Evolutionary conservation across 2,797 vertebrate genomes (phyloP).

Genomic region (Lates japonicus): DNA sequence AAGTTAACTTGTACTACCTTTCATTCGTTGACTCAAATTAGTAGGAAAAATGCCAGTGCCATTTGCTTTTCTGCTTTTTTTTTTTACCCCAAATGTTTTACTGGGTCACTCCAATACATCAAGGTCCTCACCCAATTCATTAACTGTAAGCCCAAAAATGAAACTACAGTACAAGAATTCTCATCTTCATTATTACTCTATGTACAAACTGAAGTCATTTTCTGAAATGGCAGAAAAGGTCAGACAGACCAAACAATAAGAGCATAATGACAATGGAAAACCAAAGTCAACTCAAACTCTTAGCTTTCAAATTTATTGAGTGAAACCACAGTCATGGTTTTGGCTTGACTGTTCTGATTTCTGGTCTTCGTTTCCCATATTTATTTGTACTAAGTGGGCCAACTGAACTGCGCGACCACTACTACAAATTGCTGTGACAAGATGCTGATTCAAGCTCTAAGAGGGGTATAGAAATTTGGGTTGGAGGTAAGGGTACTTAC

Average conservation of each 20-base stretch:
- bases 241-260: conserved; percentile 65
- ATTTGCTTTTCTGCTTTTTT: conserved; percentile 5
- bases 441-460: conserved; percentile 69
- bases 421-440: conserved; percentile 65
- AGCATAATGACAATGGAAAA: conserved; percentile 77
- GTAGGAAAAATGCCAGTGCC: background rate
- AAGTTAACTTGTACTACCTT: background rate
- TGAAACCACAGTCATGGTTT: conserved; percentile 74
- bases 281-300: conserved; percentile 65
- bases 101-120: conserved; percentile 5
- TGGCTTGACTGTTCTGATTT: conserved; percentile 61
- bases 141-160: conserved; percentile 34
- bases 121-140: conserved; percentile 25
- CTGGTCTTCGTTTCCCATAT: conserved; percentile 63
- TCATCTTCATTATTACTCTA: conserved; percentile 40
- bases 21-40: background rate
- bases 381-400: conserved; percentile 71
- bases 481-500: conserved; percentile 14
- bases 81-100: background rate
- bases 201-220: conserved; percentile 25
- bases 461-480: conserved; percentile 12
- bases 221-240: conserved; percentile 43
- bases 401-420: conserved; percentile 51
- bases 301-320: conserved; percentile 77
- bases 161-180: conserved; percentile 47